Evolutionary conservation across 2,113 vertebrate species (phyloP).

Genomic region (Willisornis vidua): DNA sequence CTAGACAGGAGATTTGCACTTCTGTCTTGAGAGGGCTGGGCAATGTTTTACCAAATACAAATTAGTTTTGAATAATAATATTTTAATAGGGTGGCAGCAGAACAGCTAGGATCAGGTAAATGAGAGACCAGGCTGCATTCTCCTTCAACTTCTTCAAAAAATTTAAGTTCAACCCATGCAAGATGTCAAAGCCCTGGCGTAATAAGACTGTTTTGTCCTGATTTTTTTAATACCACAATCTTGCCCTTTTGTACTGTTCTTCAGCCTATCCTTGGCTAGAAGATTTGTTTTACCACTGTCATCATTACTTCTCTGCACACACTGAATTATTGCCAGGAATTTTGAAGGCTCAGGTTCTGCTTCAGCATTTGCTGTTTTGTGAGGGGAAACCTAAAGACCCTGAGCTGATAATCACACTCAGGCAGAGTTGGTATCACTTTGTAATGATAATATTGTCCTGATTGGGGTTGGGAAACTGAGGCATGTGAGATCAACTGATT

Average conservation of each 20-base stretch:
- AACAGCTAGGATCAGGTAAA: neutral
- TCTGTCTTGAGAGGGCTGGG: neutral
- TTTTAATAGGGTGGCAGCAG: neutral
- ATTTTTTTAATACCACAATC: neutral
- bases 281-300: neutral
- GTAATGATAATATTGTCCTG: neutral
- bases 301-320: neutral
- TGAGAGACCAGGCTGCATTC: neutral
- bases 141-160: neutral
- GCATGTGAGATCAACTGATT: neutral
- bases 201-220: neutral
- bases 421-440: neutral
- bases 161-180: neutral
- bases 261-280: neutral
- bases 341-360: neutral
- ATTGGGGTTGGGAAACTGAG: neutral
- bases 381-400: neutral
- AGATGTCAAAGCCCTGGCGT: neutral
- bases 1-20: constrained; percentile 14
- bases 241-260: neutral
- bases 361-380: neutral
- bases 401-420: fast-evolving
- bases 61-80: neutral
- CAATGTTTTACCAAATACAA: neutral
- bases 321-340: neutral